Percentiles rank a stretch among this genome's conserved stretches.
Evolutionary conservation across 2,888 invertebrate species (phyloP).

Genomic region (Rhaphigaster nebulosa): DNA sequence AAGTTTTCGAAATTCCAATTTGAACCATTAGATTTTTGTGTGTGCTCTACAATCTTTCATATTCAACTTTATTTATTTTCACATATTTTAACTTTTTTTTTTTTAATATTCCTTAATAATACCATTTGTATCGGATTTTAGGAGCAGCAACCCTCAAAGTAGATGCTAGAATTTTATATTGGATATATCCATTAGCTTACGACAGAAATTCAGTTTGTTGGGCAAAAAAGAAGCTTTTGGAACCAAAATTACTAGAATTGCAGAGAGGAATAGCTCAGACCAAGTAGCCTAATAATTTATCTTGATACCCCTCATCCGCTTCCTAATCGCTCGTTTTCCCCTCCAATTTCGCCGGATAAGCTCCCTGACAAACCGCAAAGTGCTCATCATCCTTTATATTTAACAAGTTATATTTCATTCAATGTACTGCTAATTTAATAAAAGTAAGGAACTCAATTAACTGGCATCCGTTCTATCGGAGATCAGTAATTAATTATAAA

Average conservation of each 20-base stretch:
- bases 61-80: neutral
- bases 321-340: neutral
- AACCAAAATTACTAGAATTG: neutral
- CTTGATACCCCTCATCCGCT: neutral
- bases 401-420: constrained; percentile 28
- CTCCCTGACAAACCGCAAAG: neutral
- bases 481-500: neutral
- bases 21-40: neutral
- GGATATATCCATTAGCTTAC: neutral
- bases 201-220: neutral
- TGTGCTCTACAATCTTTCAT: neutral
- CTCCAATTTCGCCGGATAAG: constrained; percentile 17
- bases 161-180: neutral
- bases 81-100: neutral
- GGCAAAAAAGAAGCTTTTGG: neutral
- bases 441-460: neutral
- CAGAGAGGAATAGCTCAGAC: neutral
- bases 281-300: constrained; percentile 22
- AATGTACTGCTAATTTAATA: neutral
- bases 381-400: neutral
- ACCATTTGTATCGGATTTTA: neutral
- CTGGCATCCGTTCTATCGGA: neutral
- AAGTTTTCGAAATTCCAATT: neutral
- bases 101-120: neutral
- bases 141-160: neutral